A percentile compares a stretch with the other conserved stretches of the same genome.
Conservation (phyloP, 2,113 vertebrate species). For the Epinephelus cyanopodus region DNA sequence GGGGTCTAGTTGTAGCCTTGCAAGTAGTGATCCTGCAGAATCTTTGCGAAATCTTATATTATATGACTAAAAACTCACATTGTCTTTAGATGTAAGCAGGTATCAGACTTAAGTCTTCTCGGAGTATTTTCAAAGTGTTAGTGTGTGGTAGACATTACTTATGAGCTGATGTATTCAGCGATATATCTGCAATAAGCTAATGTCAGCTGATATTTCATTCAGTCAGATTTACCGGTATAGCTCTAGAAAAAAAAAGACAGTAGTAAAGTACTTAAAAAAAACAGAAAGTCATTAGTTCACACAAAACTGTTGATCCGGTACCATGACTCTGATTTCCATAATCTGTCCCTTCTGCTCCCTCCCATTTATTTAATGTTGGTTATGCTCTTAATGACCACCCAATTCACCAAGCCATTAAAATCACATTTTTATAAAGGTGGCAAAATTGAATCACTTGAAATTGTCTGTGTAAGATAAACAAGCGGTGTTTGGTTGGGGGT, state of each 20-base stretch:
- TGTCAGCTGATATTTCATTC: neutral
- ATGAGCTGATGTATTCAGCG: no score
- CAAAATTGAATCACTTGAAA: neutral
- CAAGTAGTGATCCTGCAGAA: no score
- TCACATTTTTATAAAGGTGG: neutral
- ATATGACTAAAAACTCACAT: no score
- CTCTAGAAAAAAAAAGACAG: neutral
- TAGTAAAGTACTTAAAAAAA: neutral
- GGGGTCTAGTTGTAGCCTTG: no score
- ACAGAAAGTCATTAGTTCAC: conserved; percentile 2
- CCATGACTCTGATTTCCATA: neutral
- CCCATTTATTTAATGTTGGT: neutral
- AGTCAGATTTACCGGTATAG: neutral
- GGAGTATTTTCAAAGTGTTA: no score
- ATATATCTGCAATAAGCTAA: neutral
- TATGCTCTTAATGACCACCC: neutral
- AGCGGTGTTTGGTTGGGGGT: neutral
- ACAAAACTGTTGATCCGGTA: neutral
- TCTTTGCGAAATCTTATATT: no score
- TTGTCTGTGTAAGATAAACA: neutral
- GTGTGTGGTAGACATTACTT: no score
- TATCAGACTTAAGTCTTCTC: no score
- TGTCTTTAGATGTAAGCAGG: no score
- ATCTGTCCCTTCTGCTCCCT: neutral
- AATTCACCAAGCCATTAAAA: neutral